Percentiles rank a stretch among this genome's conserved stretches.
Evolutionary conservation across 2,113 vertebrate species (phyloP).

Genomic region (Esox niger): DNA sequence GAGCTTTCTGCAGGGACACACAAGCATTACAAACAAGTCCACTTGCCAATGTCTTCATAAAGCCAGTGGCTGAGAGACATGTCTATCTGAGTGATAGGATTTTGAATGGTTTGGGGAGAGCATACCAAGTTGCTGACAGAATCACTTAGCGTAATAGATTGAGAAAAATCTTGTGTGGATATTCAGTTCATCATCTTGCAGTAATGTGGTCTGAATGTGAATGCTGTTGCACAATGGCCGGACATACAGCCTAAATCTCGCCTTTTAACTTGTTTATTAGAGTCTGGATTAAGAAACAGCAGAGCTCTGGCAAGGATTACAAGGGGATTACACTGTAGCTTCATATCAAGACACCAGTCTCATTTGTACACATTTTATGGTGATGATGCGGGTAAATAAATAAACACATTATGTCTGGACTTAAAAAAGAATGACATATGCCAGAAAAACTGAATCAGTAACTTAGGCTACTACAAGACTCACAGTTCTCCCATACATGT

Average conservation of each 20-base stretch:
- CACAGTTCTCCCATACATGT: not conserved
- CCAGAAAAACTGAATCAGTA: not conserved
- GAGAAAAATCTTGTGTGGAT: slow-evolving; percentile 27
- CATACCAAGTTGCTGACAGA: slow-evolving; percentile 32
- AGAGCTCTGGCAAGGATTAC: slow-evolving; percentile 46
- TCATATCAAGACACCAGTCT: slow-evolving; percentile 49
- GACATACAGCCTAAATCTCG: slow-evolving; percentile 48
- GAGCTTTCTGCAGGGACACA: slow-evolving; percentile 45
- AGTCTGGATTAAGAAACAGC: slow-evolving; percentile 55
- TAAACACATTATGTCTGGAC: not conserved
- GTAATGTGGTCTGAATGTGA: slow-evolving; percentile 25
- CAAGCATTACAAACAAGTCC: slow-evolving; percentile 45
- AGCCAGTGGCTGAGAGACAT: slow-evolving; percentile 40
- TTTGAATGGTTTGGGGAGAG: slow-evolving; percentile 33
- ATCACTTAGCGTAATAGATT: not conserved
- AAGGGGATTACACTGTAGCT: slow-evolving; percentile 50
- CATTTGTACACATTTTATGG: no score
- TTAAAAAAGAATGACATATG: no score
- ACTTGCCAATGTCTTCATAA: slow-evolving; percentile 40
- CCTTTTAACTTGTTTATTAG: slow-evolving; percentile 59
- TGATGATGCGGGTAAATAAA: no score
- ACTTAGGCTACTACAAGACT: no score
- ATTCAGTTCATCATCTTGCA: slow-evolving; percentile 26
- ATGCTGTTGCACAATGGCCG: slow-evolving; percentile 41
- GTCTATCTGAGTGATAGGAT: slow-evolving; percentile 40